Base-by-base conservation (phyloP, 1,140 invertebrate species). In the Drosophila repleta region DNA sequence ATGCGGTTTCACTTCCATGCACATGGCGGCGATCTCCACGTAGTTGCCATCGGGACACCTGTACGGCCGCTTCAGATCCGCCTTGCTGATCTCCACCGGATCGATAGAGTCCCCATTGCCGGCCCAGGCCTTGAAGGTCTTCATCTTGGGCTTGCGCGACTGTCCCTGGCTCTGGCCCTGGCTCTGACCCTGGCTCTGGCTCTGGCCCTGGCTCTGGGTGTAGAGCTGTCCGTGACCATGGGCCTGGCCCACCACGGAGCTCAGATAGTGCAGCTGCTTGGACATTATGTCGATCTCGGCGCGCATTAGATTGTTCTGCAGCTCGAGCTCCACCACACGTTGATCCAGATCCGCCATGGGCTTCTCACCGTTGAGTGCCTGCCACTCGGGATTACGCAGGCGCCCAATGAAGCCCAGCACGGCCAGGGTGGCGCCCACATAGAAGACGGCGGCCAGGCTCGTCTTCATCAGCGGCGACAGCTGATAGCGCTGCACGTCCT, bases 211-310 rank as follows among this genome's bases (percentile, higher is more conserved):
- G 0, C 32, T 5, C n/a, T 46, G 52, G 7, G n/a, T n/a, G n/a
- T n/a, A n/a, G n/a, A n/a, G n/a, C n/a, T n/a, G n/a, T n/a, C 48
- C 52, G 8, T 60, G 48, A 1, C 60, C 70, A 11, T 43, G 53
- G 4, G 39, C 37, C 17, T 37, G 45, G 7, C 64, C 68, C 2
- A 29, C 15, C 20, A 55, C 4, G 5, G 53, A 61, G 32, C 60
- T 81, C 1, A 91, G 76, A 45, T 91, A 91, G 13, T 79, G 79
- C 10, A 91, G 29, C 35, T 91, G 90, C 49, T 90, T 91, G 11
- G 82, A 76, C 45, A 91, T 84, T 13, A 91, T 76, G 18, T 91
- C 90, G 41, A 91, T 91, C 43, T 91, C 90, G 21, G 90, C 90
- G 1, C 90, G 77, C 75, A 91, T 80, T 8, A 91, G 53, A 74